phyloP scores from a whole-genome alignment of 1,140 invertebrate species.

The Drosophila funebris region DNA sequence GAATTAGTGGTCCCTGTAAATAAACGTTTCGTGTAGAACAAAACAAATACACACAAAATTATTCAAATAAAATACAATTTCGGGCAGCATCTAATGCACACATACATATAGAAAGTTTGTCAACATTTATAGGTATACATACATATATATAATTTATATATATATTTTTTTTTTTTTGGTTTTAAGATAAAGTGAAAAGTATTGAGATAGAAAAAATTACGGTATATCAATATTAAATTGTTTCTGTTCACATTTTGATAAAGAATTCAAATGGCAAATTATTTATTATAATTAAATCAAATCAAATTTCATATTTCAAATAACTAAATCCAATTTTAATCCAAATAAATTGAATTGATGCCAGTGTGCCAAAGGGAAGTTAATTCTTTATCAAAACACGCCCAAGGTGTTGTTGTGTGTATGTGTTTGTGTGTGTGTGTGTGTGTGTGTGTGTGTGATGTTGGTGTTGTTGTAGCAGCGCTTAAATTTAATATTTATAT shows the following conservation, averaged over 20 bases:
- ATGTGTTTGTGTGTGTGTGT: conserved; percentile 7
- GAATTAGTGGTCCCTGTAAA: conserved; percentile 94
- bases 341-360: conserved; percentile 12
- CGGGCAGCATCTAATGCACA: conserved; percentile 62
- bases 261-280: background rate
- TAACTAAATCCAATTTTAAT: conserved; percentile 5
- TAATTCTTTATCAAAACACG: conserved; percentile 33
- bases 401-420: conserved; percentile 8
- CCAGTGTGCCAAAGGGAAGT: background rate
- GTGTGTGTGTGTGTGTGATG: conserved; percentile 9
- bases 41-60: conserved; percentile 78
- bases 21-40: conserved; percentile 74
- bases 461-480: conserved; percentile 33
- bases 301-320: conserved; percentile 2
- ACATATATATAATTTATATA: conserved; percentile 47
- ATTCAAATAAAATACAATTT: conserved; percentile 71
- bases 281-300: background rate
- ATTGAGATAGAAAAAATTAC: conserved; percentile 57
- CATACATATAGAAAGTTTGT: conserved; percentile 49
- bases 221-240: background rate
- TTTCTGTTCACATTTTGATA: conserved; percentile 4
- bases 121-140: conserved; percentile 45
- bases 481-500: conserved; percentile 66
- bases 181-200: conserved; percentile 56
- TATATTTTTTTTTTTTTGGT: no score